phyloP scores from a whole-genome alignment of 1,140 invertebrate species.

The Meteorus sp. region DNA sequence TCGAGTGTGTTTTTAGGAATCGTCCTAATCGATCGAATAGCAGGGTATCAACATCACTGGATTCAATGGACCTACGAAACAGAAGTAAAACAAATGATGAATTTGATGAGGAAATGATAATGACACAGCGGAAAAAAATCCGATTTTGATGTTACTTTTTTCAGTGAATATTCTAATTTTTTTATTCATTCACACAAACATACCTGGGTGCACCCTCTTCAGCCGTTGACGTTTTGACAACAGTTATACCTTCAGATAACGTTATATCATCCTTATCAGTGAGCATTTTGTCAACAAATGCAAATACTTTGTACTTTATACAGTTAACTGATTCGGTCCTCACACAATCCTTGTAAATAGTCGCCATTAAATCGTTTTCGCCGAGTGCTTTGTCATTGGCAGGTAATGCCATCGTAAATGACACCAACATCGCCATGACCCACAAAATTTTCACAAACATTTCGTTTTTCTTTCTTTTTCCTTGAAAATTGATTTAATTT shows the following conservation, averaged over 20 bases:
- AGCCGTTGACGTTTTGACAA: constrained; percentile 72
- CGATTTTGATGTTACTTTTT: no score
- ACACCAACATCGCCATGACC: constrained; percentile 55
- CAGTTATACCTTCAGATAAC: constrained; percentile 77
- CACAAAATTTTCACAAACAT: constrained; percentile 36
- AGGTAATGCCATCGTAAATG: constrained; percentile 66
- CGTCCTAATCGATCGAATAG: constrained; percentile 68
- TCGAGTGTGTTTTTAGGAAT: constrained; percentile 75
- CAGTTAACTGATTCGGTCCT: constrained; percentile 79
- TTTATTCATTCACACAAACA: constrained; percentile 40
- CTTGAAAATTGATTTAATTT: constrained; percentile 16
- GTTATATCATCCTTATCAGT: constrained; percentile 75
- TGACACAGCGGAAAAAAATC: neutral
- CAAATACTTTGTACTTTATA: constrained; percentile 82
- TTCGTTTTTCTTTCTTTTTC: constrained; percentile 32
- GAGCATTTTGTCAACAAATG: constrained; percentile 79
- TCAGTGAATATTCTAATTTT: no score
- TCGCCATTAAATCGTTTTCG: constrained; percentile 75
- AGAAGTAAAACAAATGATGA: no score
- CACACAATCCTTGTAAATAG: constrained; percentile 75
- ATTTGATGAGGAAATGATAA: no score
- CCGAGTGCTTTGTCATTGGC: constrained; percentile 65
- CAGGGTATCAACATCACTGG: constrained; percentile 66
- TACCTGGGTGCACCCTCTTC: constrained; percentile 74
- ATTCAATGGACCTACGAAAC: constrained; percentile 57